Conservation (phyloP, 2,888 invertebrate genomes). For the Alcis repandata region DNA sequence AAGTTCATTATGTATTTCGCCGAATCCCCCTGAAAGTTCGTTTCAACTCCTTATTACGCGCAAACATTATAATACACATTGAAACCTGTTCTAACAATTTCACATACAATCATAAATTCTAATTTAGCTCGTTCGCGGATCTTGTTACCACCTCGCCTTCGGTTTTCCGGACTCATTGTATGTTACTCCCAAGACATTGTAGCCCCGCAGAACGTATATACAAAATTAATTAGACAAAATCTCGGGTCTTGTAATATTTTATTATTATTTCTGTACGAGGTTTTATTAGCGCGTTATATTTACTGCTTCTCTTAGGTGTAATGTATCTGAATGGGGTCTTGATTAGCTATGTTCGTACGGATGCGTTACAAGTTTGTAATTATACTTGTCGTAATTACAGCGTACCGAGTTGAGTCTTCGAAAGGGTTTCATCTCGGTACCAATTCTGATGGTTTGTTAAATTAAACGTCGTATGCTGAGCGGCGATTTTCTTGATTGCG, state of each 20-base stretch:
- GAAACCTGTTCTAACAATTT: constrained; percentile 83
- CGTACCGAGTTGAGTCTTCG: constrained; percentile 73
- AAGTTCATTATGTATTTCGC: constrained; percentile 66
- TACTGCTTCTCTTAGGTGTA: constrained; percentile 78
- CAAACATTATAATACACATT: constrained; percentile 72
- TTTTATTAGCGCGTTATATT: constrained; percentile 83
- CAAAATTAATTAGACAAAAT: constrained; percentile 86
- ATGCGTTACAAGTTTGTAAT: constrained; percentile 79
- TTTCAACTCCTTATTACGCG: constrained; percentile 64
- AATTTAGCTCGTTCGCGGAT: constrained; percentile 82
- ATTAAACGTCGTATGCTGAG: constrained; percentile 78
- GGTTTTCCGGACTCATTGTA: constrained; percentile 82
- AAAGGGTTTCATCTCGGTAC: constrained; percentile 71
- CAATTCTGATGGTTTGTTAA: constrained; percentile 81
- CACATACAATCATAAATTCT: constrained; percentile 86
- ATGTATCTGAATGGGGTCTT: constrained; percentile 81
- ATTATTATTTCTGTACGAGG: constrained; percentile 82
- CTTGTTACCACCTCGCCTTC: constrained; percentile 80
- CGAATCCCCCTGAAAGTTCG: constrained; percentile 66
- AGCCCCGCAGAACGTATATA: constrained; percentile 79
- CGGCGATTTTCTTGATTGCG: constrained; percentile 74
- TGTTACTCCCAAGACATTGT: constrained; percentile 83
- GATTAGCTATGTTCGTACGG: constrained; percentile 78
- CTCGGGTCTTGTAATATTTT: constrained; percentile 84
- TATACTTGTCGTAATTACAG: constrained; percentile 83